phyloP scores from a whole-genome alignment of 2,888 invertebrate species.

The Raillietiella orientalis region DNA sequence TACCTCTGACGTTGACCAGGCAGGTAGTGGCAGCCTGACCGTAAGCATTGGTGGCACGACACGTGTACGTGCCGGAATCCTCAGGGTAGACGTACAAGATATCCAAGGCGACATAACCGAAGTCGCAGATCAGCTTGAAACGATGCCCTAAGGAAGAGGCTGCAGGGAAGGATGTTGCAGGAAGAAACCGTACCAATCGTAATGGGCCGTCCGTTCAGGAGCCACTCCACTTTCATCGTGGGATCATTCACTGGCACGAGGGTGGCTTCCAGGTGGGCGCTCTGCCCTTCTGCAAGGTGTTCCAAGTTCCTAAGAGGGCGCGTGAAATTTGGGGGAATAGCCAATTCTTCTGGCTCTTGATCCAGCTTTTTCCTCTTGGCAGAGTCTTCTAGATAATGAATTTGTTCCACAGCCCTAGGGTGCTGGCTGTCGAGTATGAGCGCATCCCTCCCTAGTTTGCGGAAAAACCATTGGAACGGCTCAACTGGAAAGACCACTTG shows the following conservation, averaged over 20 bases:
- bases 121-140: slow-evolving; percentile 84
- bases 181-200: slow-evolving; percentile 23
- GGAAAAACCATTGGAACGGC: too few relatives aligned
- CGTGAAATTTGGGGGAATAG: slow-evolving; percentile 49
- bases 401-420: slow-evolving; percentile 65
- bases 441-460: slow-evolving; percentile 43
- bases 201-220: slow-evolving; percentile 70
- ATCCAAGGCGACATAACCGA: slow-evolving; percentile 86
- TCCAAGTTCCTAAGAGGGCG: slow-evolving; percentile 51
- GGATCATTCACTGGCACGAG: slow-evolving; percentile 91
- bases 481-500: slow-evolving; percentile 10
- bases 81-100: slow-evolving; percentile 86
- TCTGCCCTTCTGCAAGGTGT: slow-evolving; percentile 49
- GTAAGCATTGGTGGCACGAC: slow-evolving; percentile 70
- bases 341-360: slow-evolving; percentile 24
- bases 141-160: slow-evolving; percentile 28
- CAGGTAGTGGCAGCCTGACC: slow-evolving; percentile 86
- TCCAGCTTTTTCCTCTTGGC: slow-evolving; percentile 41
- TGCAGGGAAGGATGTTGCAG: slow-evolving; percentile 4
- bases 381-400: slow-evolving; percentile 66
- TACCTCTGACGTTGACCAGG: slow-evolving; percentile 53
- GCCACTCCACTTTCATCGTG: slow-evolving; percentile 96
- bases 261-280: slow-evolving; percentile 73
- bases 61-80: slow-evolving; percentile 88
- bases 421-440: slow-evolving; percentile 72